Percentiles rank a stretch among this genome's conserved stretches.
Conservation (phyloP, 2,113 vertebrate genomes). For the Cyanistes caeruleus region DNA sequence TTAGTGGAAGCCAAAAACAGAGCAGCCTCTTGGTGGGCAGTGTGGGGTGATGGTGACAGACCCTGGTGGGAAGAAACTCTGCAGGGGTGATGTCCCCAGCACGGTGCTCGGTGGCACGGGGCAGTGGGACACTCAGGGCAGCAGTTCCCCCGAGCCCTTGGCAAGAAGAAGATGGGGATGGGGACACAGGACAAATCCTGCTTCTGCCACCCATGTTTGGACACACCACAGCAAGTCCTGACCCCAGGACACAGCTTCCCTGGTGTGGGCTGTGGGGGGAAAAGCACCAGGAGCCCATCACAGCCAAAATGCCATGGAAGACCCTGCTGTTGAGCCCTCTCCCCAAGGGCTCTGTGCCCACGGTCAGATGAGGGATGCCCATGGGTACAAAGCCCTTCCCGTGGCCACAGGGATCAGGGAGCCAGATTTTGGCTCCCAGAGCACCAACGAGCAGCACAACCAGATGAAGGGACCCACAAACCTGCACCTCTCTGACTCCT, state of each 20-base stretch:
- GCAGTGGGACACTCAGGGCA: accelerated
- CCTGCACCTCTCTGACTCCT: not conserved
- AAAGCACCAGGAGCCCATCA: not conserved
- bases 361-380: not conserved
- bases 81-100: not conserved
- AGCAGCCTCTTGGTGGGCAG: not conserved
- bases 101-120: accelerated
- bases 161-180: not conserved
- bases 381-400: not conserved
- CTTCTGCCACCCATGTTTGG: not conserved
- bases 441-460: not conserved
- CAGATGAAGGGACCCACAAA: not conserved
- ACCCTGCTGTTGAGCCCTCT: accelerated
- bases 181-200: not conserved
- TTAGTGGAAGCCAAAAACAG: not conserved
- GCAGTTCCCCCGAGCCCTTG: not conserved
- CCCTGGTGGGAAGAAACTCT: not conserved
- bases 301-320: accelerated
- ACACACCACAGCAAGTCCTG: not conserved
- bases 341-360: not conserved
- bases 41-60: not conserved
- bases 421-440: not conserved
- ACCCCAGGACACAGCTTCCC: not conserved
- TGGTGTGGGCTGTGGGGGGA: not conserved
- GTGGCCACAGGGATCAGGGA: not conserved